A percentile compares a stretch with the other conserved stretches of the same genome.
phyloP scores from a whole-genome alignment of 2,797 vertebrate species.

The Notolabrus celidotus region DNA sequence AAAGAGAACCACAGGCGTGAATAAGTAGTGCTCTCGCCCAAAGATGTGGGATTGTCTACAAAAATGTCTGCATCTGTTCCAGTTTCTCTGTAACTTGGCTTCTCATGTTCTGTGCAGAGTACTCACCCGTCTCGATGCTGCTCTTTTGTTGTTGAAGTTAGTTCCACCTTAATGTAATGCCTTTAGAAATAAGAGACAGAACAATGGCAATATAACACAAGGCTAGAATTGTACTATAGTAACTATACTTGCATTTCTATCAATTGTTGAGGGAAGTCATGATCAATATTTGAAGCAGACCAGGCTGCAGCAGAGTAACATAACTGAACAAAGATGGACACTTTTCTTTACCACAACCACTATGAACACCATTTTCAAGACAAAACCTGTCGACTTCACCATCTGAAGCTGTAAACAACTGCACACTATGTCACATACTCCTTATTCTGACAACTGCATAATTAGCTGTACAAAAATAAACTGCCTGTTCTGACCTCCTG shows the following conservation, averaged over 20 bases:
- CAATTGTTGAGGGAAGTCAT: neutral
- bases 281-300: conserved; percentile 8
- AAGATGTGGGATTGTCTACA: conserved; percentile 22
- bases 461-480: neutral
- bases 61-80: conserved; percentile 37
- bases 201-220: too few species aligned
- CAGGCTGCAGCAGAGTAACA: neutral
- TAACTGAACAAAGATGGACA: neutral
- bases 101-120: conserved; percentile 32
- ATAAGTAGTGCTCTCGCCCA: conserved; percentile 25
- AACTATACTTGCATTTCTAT: neutral
- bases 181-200: conserved; percentile 92
- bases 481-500: neutral
- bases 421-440: neutral
- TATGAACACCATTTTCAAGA: neutral
- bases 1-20: conserved; percentile 31
- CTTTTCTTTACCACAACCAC: neutral
- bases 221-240: too few species aligned
- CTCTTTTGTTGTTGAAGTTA: conserved; percentile 89
- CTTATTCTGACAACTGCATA: too few species aligned
- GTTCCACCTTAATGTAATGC: conserved; percentile 94
- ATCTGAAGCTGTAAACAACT: too few species aligned
- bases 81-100: conserved; percentile 37
- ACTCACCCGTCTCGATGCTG: conserved; percentile 93
- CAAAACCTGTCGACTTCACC: neutral